These are phyloP conservation scores for Myripristis jacobus DNA, from an alignment of 2,797 vertebrate species.

Conservation along the genomic window DNA sequence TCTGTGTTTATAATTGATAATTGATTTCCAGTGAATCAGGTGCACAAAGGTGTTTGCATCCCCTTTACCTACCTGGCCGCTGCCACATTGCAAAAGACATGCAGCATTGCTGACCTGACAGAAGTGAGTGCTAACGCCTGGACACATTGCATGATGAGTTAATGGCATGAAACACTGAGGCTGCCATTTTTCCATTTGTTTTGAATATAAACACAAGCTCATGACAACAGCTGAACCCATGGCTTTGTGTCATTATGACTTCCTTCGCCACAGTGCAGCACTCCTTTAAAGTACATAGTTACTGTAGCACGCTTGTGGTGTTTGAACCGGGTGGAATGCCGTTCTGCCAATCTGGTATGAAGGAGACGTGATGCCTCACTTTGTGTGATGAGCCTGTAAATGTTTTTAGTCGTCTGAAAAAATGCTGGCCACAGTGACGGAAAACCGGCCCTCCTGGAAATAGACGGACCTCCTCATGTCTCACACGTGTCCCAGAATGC, in stretches of 20 bases:
- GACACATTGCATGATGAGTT: not conserved
- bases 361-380: slow-evolving; percentile 1
- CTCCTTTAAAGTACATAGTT: not conserved
- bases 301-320: not conserved
- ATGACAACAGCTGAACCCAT: too few species aligned
- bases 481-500: slow-evolving; percentile 66
- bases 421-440: not conserved
- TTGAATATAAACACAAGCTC: too few species aligned
- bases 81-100: too few species aligned
- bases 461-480: slow-evolving; percentile 46
- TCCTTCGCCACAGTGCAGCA: not conserved
- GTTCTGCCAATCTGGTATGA: not conserved
- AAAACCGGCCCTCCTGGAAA: slow-evolving; percentile 19
- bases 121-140: not conserved
- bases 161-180: not conserved
- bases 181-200: not conserved
- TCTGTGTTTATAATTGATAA: too few species aligned
- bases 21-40: too few species aligned
- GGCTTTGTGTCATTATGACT: not conserved
- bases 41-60: too few species aligned
- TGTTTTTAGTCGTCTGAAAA: not conserved
- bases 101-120: not conserved
- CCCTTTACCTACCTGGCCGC: too few species aligned
- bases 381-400: slow-evolving; percentile 31
- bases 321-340: slow-evolving; percentile 13